Base-by-base conservation (phyloP, 2,888 invertebrate species). In the Nomada flava region DNA sequence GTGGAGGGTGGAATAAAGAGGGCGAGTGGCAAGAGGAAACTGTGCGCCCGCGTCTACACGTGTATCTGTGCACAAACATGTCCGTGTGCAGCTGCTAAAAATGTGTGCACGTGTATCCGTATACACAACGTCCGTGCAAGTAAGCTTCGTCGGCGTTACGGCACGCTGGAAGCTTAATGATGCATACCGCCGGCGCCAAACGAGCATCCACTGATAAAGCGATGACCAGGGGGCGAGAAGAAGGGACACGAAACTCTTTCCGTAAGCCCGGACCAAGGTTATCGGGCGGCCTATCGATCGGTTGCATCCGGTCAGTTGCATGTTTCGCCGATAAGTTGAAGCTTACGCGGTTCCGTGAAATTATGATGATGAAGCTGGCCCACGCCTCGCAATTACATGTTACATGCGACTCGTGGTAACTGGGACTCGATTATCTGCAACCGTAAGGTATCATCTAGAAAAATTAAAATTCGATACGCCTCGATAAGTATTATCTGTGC, bases 151-250 rank as follows among this genome's bases (percentile, higher is more conserved):
- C 86, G 85, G 83, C 86, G 89, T 89, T 88, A 86, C 86, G 75
- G 89, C 86, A 87, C 86, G 86, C 86, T 88, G 88, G 85, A 89
- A 87, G 86, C 88, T 90, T 88, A 89, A 90, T 89, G 90, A 90
- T 89, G 90, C 90, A 89, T 90, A 88, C 90, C 86, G 89, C 86
- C 86, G 88, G 85, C 89, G 88, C 88, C 90, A 87, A 89, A 87
- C 86, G 89, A 89, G 89, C 89, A 86, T 88, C 89, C 90, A 89
- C 89, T 87, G 89, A 89, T 89, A 89, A 89, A 89, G 82, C 88
- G 87, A 89, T 89, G 89, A 89, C 89, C 89, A 89, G 80, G 57
- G 80, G 78, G 67, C 84, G 80, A 83, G 82, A 86, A 84, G 82
- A 84, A 82, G 86, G 85, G 84, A 81, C 88, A 80, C 81, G 74